Evolutionary conservation across 2,113 vertebrate genomes (phyloP).

Genomic region (Mola mola): DNA sequence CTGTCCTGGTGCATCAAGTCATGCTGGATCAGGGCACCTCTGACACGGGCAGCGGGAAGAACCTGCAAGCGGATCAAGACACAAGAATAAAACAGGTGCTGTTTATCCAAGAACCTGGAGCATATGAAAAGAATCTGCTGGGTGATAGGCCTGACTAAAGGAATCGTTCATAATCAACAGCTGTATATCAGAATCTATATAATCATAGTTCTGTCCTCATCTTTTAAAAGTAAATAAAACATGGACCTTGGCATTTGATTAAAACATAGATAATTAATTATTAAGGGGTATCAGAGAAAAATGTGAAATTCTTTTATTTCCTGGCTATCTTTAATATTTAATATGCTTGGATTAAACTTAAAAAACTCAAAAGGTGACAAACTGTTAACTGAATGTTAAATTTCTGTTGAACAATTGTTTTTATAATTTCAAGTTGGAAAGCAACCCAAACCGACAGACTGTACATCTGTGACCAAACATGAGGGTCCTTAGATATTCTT

Average conservation of each 20-base stretch:
- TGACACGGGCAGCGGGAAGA: constrained; percentile 48
- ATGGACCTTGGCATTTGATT: no score
- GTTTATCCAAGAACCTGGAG: constrained; percentile 45
- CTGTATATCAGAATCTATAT: not conserved
- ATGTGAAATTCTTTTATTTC: not conserved
- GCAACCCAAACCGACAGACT: constrained; percentile 32
- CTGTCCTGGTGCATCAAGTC: constrained; percentile 75
- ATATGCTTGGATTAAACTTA: not conserved
- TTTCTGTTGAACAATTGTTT: constrained; percentile 19
- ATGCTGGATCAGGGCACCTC: constrained; percentile 57
- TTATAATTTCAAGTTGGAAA: constrained; percentile 31
- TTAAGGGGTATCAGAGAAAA: not conserved
- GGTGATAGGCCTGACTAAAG: constrained; percentile 12
- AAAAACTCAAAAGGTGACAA: not conserved
- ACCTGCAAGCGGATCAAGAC: constrained; percentile 45
- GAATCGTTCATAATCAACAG: not conserved
- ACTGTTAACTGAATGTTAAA: constrained; percentile 34
- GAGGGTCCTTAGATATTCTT: constrained; percentile 39
- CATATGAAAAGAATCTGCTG: constrained; percentile 55
- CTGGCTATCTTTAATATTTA: no score
- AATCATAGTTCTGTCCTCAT: not conserved
- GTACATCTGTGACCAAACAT: constrained; percentile 49
- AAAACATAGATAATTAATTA: not conserved
- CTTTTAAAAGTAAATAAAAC: no score
- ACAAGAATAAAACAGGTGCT: constrained; percentile 38